A percentile compares a stretch with the other conserved stretches of the same genome.
phyloP scores from a whole-genome alignment of 2,797 vertebrate genomes.

The Paramormyrops hopkinsi region DNA sequence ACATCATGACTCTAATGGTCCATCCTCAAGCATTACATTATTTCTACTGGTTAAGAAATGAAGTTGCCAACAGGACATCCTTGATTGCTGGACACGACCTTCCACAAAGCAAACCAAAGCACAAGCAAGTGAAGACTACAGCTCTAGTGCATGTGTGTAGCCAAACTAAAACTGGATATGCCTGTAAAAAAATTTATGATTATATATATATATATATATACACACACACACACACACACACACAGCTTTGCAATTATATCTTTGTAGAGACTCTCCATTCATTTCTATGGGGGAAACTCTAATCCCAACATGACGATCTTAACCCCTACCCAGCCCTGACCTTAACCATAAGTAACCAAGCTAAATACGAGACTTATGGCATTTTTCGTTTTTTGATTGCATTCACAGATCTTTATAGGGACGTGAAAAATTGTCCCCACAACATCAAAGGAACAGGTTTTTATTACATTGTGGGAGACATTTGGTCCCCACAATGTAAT shows the following conservation, averaged over 20 bases:
- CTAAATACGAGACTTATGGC: background rate
- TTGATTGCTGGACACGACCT: constrained; percentile 10
- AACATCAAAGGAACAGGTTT: background rate
- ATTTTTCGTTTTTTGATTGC: background rate
- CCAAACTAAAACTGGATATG: background rate
- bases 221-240: no score
- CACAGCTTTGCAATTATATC: no score
- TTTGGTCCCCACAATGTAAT: background rate
- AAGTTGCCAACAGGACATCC: background rate
- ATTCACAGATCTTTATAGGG: background rate
- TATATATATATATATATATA: background rate
- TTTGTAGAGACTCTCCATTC: background rate
- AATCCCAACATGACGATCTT: background rate
- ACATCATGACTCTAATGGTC: constrained; percentile 34
- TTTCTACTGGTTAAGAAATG: background rate
- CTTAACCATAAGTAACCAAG: background rate
- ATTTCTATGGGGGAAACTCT: background rate
- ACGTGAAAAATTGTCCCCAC: background rate
- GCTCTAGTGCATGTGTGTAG: background rate
- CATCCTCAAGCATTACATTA: constrained; percentile 23
- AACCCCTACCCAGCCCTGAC: background rate
- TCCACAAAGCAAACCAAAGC: background rate
- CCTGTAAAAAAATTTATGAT: background rate
- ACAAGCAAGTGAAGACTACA: background rate
- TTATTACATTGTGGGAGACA: background rate